phyloP scores from a whole-genome alignment of 37 sponge, comb jelly and placozoan genomes.

The Crambe crambe region DNA sequence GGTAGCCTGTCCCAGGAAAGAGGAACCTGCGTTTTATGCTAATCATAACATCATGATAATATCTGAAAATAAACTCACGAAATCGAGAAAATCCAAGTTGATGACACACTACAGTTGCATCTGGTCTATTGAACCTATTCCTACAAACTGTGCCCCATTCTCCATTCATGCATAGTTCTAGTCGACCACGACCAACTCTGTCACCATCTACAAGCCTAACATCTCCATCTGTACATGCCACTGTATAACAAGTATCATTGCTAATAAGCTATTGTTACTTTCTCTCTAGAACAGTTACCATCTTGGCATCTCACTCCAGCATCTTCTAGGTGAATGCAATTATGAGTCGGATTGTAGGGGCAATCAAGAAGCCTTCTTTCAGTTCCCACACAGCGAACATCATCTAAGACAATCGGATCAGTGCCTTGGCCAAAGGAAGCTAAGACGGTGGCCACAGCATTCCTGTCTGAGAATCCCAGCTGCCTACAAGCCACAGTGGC shows the following conservation, averaged over 20 bases:
- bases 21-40: too few relatives aligned
- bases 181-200: background rate
- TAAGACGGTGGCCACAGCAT: background rate
- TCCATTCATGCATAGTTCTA: conserved; percentile 15
- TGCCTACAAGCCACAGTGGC: conserved; percentile 7
- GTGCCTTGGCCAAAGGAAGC: conserved; percentile 25
- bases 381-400: background rate
- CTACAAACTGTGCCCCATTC: conserved; percentile 25
- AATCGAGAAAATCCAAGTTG: conserved; percentile 5
- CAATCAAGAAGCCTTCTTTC: background rate
- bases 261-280: too few relatives aligned
- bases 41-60: too few relatives aligned
- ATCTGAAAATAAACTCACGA: background rate
- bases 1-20: background rate
- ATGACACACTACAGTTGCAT: conserved; percentile 14
- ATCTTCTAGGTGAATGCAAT: conserved; percentile 3
- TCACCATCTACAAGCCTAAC: conserved; percentile 3
- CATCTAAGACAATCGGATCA: background rate
- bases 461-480: conserved; percentile 1
- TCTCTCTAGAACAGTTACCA: background rate
- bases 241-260: background rate
- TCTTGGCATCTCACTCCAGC: background rate
- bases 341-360: background rate
- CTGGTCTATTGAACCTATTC: background rate
- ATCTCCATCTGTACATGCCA: background rate